Percentiles rank a stretch among this genome's conserved stretches.
Evolutionary conservation across 2,113 vertebrate genomes (phyloP).

Genomic region (Ranitomeya variabilis): DNA sequence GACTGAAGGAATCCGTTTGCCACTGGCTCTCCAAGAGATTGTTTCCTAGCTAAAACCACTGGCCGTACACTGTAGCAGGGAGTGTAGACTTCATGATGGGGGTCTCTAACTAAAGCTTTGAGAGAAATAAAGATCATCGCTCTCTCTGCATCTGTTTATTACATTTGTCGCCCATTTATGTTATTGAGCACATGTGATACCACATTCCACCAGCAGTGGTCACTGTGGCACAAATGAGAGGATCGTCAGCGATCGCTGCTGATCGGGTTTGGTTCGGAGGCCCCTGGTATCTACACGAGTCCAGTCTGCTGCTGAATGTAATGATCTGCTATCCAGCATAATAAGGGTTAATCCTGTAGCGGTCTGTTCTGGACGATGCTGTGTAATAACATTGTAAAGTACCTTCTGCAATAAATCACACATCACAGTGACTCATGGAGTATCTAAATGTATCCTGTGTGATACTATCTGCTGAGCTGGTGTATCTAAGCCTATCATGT

Average conservation of each 20-base stretch:
- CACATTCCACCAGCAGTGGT: neutral
- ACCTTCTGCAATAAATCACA: conserved; percentile 22
- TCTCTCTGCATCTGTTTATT: neutral
- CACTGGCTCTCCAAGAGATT: too few relatives aligned
- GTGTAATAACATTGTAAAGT: neutral
- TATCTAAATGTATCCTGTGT: neutral
- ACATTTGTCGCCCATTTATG: neutral
- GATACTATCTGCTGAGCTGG: neutral
- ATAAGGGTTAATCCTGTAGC: neutral
- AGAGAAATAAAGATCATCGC: too few relatives aligned
- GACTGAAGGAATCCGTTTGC: neutral
- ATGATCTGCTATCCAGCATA: neutral
- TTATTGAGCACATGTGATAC: neutral
- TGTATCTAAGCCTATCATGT: neutral
- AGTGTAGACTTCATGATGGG: neutral
- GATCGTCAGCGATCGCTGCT: neutral
- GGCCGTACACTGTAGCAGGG: neutral
- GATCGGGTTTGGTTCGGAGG: neutral
- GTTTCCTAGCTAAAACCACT: too few relatives aligned
- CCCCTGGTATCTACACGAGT: neutral
- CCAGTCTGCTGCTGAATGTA: neutral
- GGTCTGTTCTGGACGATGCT: neutral
- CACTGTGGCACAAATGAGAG: neutral
- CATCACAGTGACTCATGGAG: neutral
- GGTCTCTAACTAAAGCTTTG: too few relatives aligned